These are phyloP conservation scores for Acropora yongei DNA, from an alignment of 64 coral and sea anemone genomes.

Conservation along the genomic window DNA sequence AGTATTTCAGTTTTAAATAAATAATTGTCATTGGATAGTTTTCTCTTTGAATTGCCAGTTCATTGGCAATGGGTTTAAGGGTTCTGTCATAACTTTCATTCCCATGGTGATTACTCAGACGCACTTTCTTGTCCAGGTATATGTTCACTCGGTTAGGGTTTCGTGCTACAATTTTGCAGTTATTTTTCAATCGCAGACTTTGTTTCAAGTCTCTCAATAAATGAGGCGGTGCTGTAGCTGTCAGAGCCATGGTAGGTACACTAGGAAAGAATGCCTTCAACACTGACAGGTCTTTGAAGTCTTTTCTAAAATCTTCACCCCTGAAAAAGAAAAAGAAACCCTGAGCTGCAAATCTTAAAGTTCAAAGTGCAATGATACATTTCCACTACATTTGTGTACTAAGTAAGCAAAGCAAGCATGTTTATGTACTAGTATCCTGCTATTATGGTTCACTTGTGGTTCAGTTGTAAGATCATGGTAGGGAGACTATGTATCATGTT, in stretches of 20 bases:
- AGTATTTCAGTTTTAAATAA: slow-evolving; percentile 72
- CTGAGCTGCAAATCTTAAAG: neutral
- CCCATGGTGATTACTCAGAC: slow-evolving; percentile 14
- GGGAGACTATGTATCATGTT: too few relatives aligned
- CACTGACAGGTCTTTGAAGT: slow-evolving; percentile 57
- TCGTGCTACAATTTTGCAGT: slow-evolving; percentile 44
- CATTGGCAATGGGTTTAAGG: slow-evolving; percentile 55
- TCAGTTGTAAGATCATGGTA: too few relatives aligned
- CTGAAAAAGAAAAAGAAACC: slow-evolving; percentile 29
- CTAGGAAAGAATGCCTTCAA: slow-evolving; percentile 63
- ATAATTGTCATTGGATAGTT: slow-evolving; percentile 81
- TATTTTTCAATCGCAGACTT: slow-evolving; percentile 7
- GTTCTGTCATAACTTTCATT: slow-evolving; percentile 28
- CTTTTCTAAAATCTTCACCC: slow-evolving; percentile 77
- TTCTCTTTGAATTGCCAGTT: slow-evolving; percentile 41
- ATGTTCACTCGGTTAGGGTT: slow-evolving; percentile 62
- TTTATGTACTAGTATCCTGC: too few relatives aligned
- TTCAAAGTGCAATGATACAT: neutral
- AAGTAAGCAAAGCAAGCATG: too few relatives aligned
- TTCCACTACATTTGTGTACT: too few relatives aligned
- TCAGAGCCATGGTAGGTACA: slow-evolving; percentile 67
- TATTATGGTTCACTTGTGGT: too few relatives aligned
- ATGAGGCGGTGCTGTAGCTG: slow-evolving; percentile 71
- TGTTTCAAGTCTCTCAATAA: slow-evolving; percentile 52
- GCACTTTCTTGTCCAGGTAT: slow-evolving; percentile 48